Base-by-base conservation (phyloP, 2,888 invertebrate species). In the Sepiola atlantica region DNA sequence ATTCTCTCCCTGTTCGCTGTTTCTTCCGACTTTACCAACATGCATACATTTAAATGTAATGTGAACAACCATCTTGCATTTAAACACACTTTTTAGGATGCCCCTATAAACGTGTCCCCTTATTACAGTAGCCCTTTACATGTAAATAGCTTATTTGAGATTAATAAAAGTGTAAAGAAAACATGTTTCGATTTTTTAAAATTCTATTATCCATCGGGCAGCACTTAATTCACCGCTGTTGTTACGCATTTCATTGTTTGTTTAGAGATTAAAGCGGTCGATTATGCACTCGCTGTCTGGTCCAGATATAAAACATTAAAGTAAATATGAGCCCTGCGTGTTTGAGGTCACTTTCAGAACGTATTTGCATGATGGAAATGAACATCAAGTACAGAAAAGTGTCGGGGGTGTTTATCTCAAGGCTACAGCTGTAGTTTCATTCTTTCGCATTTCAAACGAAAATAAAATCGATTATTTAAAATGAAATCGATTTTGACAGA, bases 221-320 rank as follows among this genome's bases (percentile, higher is more conserved):
- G 77, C 77, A 77, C 77, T 77, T n/a, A 77, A 77, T 77, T 77
- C 28, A 77, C 77, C 77, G n/a, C 77, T 77, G 77, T 77, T 77
- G 77, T 77, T 77, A 77, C 28, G n/a, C 77, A 77, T 77, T 77
- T 77, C 28, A 77, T 77, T 77, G 77, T 28, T n/a, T 77, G 77
- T 77, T 77, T n/a, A 77, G 77, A 77, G n/a, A 77, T 77, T 28
- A 28, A n/a, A 77, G 14, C 14, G n/a, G 10, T n/a, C 14, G n/a
- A n/a, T n/a, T n/a, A 77, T 77, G 28, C 28, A 77, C 77, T 77
- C 77, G 28, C n/a, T 12, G 14, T 14, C n/a, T 77, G 77, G 77
- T 61, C 61, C 10, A 61, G 61, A 61, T 24, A 61, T 18, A n/a
- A 77, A 77, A n/a, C 28, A 77, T 77, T n/a, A 77, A 77, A 77